These are phyloP conservation scores for Diabrotica virgifera DNA, from an alignment of 1,140 invertebrate genomes.

Conservation along the genomic window DNA sequence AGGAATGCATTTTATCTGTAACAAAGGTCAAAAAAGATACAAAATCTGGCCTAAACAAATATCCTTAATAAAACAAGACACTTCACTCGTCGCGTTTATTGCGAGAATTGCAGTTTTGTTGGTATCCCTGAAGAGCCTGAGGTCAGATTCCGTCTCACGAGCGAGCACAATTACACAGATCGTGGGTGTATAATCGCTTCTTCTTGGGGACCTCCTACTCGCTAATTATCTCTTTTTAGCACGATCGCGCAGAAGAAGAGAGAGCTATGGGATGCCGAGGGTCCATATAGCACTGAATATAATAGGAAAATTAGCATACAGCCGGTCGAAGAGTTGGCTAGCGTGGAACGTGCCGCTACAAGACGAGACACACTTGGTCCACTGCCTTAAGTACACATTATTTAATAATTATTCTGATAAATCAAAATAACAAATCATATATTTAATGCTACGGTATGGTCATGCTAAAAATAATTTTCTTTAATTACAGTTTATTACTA, in stretches of 20 bases:
- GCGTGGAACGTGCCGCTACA: conserved; percentile 1
- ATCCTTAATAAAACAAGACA: conserved; percentile 8
- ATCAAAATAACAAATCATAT: conserved; percentile 50
- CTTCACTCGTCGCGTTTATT: conserved; percentile 10
- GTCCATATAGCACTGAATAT: conserved; percentile 48
- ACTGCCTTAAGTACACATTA: conserved; percentile 46
- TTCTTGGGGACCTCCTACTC: conserved; percentile 26
- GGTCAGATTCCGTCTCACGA: conserved; percentile 43
- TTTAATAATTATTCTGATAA: conserved; percentile 51
- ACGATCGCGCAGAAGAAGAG: conserved; percentile 1
- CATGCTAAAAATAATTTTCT: conserved; percentile 48
- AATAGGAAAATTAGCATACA: conserved; percentile 49
- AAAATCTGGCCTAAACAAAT: conserved; percentile 7
- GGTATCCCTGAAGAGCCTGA: conserved; percentile 36
- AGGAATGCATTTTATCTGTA: no score
- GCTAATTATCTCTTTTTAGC: conserved; percentile 22
- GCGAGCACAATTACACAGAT: conserved; percentile 40
- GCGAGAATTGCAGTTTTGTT: conserved; percentile 29
- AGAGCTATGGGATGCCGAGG: conserved; percentile 5
- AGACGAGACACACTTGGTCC: conserved; percentile 18
- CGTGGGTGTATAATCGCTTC: conserved; percentile 45
- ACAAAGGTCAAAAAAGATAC: not conserved
- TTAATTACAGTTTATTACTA: conserved; percentile 48
- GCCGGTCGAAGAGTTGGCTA: conserved; percentile 19
- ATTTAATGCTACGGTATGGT: conserved; percentile 40